phyloP scores from a whole-genome alignment of 2,113 vertebrate genomes.

The Miniopterus natalensis region DNA sequence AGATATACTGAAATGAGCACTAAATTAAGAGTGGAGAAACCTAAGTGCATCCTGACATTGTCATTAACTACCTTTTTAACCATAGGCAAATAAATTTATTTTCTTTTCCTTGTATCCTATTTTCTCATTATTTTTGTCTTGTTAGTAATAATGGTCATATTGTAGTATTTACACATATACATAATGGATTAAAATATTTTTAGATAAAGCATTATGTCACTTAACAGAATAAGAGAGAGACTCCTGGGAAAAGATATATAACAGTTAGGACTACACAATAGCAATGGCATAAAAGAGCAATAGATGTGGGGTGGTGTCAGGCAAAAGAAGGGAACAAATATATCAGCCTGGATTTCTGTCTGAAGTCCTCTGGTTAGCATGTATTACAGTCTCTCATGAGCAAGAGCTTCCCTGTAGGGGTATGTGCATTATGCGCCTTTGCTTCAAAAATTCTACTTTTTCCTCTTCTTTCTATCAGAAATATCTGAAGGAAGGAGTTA shows the following conservation, averaged over 20 bases:
- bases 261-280: neutral
- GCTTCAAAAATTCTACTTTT: neutral
- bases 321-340: neutral
- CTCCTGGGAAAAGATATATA: neutral
- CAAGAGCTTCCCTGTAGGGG: neutral
- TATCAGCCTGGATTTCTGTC: neutral
- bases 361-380: neutral
- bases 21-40: neutral
- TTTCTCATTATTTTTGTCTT: constrained; percentile 27
- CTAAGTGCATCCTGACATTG: neutral
- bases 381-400: neutral
- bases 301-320: neutral
- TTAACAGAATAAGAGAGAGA: constrained; percentile 47
- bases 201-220: constrained; percentile 10
- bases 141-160: neutral
- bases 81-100: neutral
- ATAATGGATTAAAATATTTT: constrained; percentile 21
- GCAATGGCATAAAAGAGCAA: neutral
- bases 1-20: constrained; percentile 16
- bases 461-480: constrained; percentile 20
- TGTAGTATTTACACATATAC: neutral
- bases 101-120: neutral
- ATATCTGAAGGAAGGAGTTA: neutral
- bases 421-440: neutral
- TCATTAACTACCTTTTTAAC: constrained; percentile 3